A percentile compares a stretch with the other conserved stretches of the same genome.
These are phyloP conservation scores for Mobula birostris DNA, from an alignment of 2,113 vertebrate species.

Conservation along the genomic window DNA sequence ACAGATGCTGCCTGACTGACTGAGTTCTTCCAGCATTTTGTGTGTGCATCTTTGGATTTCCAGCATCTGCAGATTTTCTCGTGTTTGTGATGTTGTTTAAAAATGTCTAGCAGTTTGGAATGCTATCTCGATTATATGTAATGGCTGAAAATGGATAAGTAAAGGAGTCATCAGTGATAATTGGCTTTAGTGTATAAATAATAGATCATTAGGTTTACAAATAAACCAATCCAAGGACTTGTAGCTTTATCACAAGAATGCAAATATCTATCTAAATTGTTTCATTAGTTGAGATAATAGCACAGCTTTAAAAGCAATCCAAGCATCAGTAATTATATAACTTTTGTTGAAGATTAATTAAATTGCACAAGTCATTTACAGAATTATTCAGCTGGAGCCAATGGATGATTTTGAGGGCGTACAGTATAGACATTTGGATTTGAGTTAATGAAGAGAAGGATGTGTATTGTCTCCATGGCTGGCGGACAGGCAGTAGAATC, in stretches of 20 bases:
- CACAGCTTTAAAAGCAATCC: neutral
- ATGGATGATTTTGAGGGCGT: neutral
- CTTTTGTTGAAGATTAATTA: neutral
- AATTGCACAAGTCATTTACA: neutral
- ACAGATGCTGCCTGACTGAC: no score
- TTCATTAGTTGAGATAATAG: neutral
- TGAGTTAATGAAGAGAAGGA: neutral
- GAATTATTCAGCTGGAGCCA: neutral
- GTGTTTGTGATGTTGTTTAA: neutral
- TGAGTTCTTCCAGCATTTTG: no score
- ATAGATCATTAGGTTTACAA: slow-evolving; percentile 12
- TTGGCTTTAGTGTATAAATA: neutral
- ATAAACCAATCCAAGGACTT: neutral
- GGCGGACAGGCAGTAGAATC: neutral
- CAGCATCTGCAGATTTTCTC: no score
- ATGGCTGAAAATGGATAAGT: neutral
- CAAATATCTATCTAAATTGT: neutral
- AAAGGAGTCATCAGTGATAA: slow-evolving; percentile 8
- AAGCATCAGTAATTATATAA: neutral
- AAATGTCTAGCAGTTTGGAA: neutral
- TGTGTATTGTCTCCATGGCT: neutral
- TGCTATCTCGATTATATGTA: neutral
- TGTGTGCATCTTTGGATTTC: no score
- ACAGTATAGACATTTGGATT: neutral
- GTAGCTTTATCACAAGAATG: neutral